A percentile compares a stretch with the other conserved stretches of the same genome.
Evolutionary conservation across 1,140 invertebrate genomes (phyloP).

Genomic region (Bombus haemorrhoidalis): DNA sequence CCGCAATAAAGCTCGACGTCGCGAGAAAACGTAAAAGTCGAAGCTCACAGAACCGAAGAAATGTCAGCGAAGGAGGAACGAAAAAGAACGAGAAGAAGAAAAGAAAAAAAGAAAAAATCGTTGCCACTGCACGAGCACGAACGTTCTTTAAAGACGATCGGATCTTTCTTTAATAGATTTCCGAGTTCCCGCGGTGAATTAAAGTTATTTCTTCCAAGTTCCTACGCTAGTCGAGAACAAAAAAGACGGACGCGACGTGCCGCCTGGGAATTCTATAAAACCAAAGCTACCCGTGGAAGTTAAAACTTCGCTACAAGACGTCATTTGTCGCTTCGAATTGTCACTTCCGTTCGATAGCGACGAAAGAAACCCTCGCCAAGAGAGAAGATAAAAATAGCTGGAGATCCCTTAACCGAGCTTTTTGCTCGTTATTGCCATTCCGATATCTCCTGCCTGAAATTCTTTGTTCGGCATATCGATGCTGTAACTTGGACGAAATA

Average conservation of each 20-base stretch:
- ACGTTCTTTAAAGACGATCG: constrained; percentile 44
- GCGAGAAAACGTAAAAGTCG: neutral
- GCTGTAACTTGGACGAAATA: neutral
- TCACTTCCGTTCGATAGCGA: constrained; percentile 11
- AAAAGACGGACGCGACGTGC: neutral
- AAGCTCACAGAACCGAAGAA: neutral
- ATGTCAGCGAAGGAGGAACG: too few relatives aligned
- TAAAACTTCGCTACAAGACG: constrained; percentile 31
- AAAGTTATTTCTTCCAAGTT: constrained; percentile 44
- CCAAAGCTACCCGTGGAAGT: neutral
- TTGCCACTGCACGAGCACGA: constrained; percentile 36
- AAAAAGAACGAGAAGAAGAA: neutral
- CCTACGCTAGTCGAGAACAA: neutral
- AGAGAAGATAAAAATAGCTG: neutral
- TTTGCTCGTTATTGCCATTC: neutral
- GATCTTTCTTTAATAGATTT: constrained; percentile 49
- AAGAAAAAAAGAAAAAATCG: constrained; percentile 16
- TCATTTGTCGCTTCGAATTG: constrained; percentile 35
- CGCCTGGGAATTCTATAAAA: constrained; percentile 15
- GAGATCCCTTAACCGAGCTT: neutral
- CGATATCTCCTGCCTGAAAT: neutral
- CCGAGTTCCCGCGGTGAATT: constrained; percentile 21
- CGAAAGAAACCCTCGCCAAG: neutral
- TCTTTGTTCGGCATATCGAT: neutral
- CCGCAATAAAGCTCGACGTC: constrained; percentile 11